phyloP scores from a whole-genome alignment of 1,140 invertebrate genomes.

The Steinernema feltiae region DNA sequence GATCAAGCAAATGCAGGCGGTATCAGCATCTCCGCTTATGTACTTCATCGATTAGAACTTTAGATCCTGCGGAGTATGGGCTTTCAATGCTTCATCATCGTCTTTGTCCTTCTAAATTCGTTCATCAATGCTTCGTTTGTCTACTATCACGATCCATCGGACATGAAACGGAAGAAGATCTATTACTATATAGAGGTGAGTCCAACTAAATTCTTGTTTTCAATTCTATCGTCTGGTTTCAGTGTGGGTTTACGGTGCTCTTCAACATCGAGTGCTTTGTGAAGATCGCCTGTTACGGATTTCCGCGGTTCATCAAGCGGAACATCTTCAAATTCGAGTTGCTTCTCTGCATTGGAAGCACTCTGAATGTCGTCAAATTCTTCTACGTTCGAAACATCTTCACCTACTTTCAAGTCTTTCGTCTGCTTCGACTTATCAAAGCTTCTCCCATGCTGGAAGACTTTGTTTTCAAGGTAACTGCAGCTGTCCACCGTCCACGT shows the following conservation, averaged over 20 bases:
- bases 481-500: background rate
- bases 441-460: constrained; percentile 97
- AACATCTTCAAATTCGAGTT: constrained; percentile 97
- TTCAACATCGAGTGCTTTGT: constrained; percentile 89
- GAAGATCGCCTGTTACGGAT: constrained; percentile 94
- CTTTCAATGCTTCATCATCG: constrained; percentile 80
- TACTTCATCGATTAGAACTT: background rate
- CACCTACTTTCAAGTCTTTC: constrained; percentile 74
- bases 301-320: constrained; percentile 84
- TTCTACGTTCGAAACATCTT: constrained; percentile 80
- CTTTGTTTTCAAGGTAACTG: constrained; percentile 86
- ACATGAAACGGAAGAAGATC: constrained; percentile 69
- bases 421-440: constrained; percentile 90
- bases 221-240: constrained; percentile 6
- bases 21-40: background rate
- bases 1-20: constrained; percentile 30
- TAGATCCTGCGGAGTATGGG: constrained; percentile 75
- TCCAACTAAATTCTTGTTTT: background rate
- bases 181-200: constrained; percentile 82
- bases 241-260: constrained; percentile 67
- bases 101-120: constrained; percentile 85
- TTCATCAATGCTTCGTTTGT: constrained; percentile 88
- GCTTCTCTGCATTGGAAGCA: constrained; percentile 84
- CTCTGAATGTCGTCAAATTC: constrained; percentile 81
- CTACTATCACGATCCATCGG: constrained; percentile 81